phyloP scores from a whole-genome alignment of 2,113 vertebrate genomes.

The Ondatra zibethicus region DNA sequence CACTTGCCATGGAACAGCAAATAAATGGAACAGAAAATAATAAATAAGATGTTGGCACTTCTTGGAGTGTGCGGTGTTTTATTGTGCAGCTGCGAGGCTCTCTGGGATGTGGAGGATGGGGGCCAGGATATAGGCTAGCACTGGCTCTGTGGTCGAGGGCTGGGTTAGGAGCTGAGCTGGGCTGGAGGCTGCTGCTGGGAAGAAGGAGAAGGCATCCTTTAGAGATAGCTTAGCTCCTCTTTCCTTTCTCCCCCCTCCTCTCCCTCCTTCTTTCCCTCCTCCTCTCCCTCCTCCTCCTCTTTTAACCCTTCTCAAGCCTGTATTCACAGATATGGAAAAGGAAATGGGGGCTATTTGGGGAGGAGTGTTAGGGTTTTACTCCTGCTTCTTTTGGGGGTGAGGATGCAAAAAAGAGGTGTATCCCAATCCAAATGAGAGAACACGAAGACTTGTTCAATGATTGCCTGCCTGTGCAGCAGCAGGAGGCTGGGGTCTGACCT shows the following conservation, averaged over 20 bases:
- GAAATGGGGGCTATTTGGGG: neutral
- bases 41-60: conserved; percentile 45
- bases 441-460: neutral
- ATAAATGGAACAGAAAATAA: conserved; percentile 75
- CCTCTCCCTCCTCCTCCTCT: neutral
- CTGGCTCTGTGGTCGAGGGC: neutral
- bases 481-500: neutral
- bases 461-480: neutral
- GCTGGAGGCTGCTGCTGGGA: neutral
- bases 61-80: conserved; percentile 11
- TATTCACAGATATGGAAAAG: neutral
- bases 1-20: conserved; percentile 86
- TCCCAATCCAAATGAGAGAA: neutral
- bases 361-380: neutral
- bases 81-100: neutral
- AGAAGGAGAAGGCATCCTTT: neutral
- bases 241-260: neutral
- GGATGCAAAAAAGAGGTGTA: too few species aligned
- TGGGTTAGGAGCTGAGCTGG: neutral
- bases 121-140: too few species aligned
- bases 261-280: neutral
- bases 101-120: neutral
- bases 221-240: neutral
- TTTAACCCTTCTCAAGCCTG: neutral
- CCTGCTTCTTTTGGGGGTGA: too few species aligned